Base-by-base conservation (phyloP, 2,888 invertebrate genomes). In the Ormyrus labotus region DNA sequence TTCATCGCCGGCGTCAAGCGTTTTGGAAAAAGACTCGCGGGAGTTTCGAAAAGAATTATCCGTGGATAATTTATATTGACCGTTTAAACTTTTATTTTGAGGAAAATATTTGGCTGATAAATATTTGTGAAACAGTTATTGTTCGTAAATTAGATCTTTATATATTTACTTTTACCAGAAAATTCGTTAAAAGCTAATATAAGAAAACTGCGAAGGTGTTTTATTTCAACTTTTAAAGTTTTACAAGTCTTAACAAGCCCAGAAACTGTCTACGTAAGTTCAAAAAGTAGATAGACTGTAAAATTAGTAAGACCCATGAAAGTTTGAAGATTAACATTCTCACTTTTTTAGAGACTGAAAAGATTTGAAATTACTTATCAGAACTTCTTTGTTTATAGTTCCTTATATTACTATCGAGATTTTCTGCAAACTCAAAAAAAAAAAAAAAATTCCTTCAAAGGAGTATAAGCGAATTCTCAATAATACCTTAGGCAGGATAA, bases 301-400 rank as follows among this genome's bases (percentile, higher is more conserved):
- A 65, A 70, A 80, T 71, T 75, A 53, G 67, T 67, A 76, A 76
- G 53, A 80, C 55, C 61, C 67, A 65, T 55, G 50, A 63, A 80
- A 75, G 71, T 80, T 80, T 50, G 67, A 71, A 47, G 58, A 71
- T 76, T 75, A 67, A 76, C 50, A 71, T 80, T 80, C 57, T 72
- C 68, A 73, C 60, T 63, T 73, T 63, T 45, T 64, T 50, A 19
- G 2, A 61, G 50, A 19, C 48, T 76, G 58, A 79, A 72, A 65
- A 77, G 48, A 65, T 78, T 78, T 71, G 5, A 61, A 76, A 76
- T 73, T 63, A 63, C 55, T 64, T 64, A 55, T 64, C 9, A 11
- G 47, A 73, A 75, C 45, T 75, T 65, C 74, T 58, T 55, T 51
- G 55, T 75, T 60, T 67, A 34, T 6, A 58, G 34, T 34, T 65